A percentile compares a stretch with the other conserved stretches of the same genome.
Conservation (phyloP, 2,113 vertebrate species). For the Notothenia coriiceps region DNA sequence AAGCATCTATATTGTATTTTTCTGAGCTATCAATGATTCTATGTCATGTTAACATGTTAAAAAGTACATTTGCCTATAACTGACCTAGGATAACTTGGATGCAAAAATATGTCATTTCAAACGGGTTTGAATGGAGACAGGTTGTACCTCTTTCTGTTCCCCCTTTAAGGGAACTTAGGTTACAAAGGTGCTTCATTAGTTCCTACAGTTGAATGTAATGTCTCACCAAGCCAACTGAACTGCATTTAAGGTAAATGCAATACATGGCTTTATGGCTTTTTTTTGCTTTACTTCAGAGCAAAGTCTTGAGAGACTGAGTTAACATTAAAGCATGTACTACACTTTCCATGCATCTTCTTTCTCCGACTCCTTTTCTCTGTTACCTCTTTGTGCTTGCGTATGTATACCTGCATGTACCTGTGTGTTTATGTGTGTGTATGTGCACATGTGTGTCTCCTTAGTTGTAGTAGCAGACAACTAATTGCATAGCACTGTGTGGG, state of each 20-base stretch:
- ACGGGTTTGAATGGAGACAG: background rate
- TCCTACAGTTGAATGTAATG: too few species aligned
- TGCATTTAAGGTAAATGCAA: background rate
- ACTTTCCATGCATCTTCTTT: slow-evolving; percentile 24
- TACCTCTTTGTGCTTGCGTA: slow-evolving; percentile 35
- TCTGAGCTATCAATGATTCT: background rate
- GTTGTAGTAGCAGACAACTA: slow-evolving; percentile 77
- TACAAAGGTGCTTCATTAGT: background rate
- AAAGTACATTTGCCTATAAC: background rate
- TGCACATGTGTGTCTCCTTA: slow-evolving; percentile 55
- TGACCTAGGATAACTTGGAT: background rate
- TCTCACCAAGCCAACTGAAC: too few species aligned
- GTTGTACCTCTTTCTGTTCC: background rate
- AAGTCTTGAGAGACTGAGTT: slow-evolving; percentile 20
- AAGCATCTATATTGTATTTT: background rate
- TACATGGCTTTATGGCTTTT: background rate
- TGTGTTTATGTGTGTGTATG: slow-evolving; percentile 36
- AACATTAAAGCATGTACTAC: slow-evolving; percentile 10
- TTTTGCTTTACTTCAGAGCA: slow-evolving; percentile 29
- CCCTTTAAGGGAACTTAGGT: background rate
- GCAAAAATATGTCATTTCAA: background rate
- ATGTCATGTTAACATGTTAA: background rate
- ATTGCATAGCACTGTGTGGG: slow-evolving; percentile 79
- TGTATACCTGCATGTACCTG: slow-evolving; percentile 29
- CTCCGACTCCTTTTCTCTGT: slow-evolving; percentile 28